phyloP scores from a whole-genome alignment of 2,888 invertebrate genomes.

The Orthosia incerta region DNA sequence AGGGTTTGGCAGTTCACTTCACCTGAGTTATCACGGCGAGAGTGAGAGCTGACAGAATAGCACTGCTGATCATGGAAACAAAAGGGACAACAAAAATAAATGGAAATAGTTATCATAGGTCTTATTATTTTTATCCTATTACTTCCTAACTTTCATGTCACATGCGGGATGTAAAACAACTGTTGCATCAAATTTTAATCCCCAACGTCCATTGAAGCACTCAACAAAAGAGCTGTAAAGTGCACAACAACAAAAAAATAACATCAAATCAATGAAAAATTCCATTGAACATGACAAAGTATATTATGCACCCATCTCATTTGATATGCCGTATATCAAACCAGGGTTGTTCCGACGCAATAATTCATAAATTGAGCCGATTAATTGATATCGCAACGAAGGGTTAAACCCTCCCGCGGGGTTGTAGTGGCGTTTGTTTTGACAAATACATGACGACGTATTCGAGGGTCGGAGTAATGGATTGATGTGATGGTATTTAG shows the following conservation, averaged over 20 bases:
- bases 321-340: constrained; percentile 83
- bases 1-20: too few species aligned
- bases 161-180: constrained; percentile 1
- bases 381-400: constrained; percentile 86
- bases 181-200: constrained; percentile 5
- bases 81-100: background rate
- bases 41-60: too few species aligned
- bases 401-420: constrained; percentile 81
- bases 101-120: background rate
- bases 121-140: background rate
- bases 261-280: constrained; percentile 59
- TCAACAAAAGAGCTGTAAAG: constrained; percentile 47
- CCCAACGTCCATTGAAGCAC: constrained; percentile 10
- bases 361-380: constrained; percentile 90
- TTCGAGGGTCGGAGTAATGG: constrained; percentile 69
- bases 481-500: constrained; percentile 68
- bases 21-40: too few species aligned
- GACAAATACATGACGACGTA: constrained; percentile 80
- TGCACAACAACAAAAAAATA: constrained; percentile 39
- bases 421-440: constrained; percentile 79
- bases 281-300: constrained; percentile 64
- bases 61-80: too few species aligned
- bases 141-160: background rate
- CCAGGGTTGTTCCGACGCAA: constrained; percentile 79
- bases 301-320: constrained; percentile 78